Evolutionary conservation across 2,113 vertebrate genomes (phyloP).

Genomic region (Heterochromis multidens): DNA sequence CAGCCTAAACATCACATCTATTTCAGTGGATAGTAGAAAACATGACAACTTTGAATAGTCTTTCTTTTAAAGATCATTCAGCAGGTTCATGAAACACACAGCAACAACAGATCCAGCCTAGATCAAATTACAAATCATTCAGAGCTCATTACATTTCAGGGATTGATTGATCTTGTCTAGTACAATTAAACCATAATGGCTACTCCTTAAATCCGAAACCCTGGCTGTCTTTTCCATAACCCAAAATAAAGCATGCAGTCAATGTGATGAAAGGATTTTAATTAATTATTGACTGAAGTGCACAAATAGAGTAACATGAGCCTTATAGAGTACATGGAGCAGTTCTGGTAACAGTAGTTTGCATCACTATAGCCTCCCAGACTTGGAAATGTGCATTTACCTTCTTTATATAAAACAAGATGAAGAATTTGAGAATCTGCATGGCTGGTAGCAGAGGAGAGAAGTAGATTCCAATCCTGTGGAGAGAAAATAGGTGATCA

Average conservation of each 20-base stretch:
- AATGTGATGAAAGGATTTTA: slow-evolving; percentile 29
- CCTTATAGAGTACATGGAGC: neutral
- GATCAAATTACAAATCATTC: slow-evolving; percentile 32
- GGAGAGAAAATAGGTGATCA: neutral
- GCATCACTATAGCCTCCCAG: neutral
- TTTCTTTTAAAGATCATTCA: slow-evolving; percentile 3
- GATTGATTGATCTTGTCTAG: neutral
- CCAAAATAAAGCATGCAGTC: neutral
- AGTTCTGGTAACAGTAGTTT: neutral
- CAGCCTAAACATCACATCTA: neutral
- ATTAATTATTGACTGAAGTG: slow-evolving; percentile 46
- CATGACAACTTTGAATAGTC: neutral
- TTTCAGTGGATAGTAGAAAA: neutral
- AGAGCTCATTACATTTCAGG: neutral
- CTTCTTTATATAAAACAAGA: slow-evolving; percentile 92
- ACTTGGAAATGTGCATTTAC: slow-evolving; percentile 65
- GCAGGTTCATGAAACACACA: slow-evolving; percentile 44
- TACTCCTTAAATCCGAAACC: neutral
- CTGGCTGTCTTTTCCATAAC: neutral
- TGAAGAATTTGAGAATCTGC: slow-evolving; percentile 84
- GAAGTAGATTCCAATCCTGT: slow-evolving; percentile 93
- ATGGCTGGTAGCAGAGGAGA: slow-evolving; percentile 90
- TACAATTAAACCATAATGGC: neutral
- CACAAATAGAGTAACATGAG: slow-evolving; percentile 49
- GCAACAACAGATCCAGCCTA: neutral